These are phyloP conservation scores for Sogatella furcifera DNA, from an alignment of 1,140 invertebrate species.

Conservation along the genomic window DNA sequence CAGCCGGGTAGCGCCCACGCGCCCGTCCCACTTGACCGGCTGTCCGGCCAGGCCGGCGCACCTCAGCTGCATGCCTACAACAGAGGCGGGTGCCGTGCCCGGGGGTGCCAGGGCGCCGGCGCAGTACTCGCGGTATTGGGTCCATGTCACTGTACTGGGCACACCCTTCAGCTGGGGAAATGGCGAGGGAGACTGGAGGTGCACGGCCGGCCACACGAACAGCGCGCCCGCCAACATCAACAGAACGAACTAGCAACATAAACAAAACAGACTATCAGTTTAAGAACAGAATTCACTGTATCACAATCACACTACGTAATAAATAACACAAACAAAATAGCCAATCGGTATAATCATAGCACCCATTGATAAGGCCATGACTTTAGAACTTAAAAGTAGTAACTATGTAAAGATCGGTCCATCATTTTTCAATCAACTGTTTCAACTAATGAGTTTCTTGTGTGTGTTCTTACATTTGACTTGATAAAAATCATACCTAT, in stretches of 20 bases:
- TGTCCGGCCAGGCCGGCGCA: slow-evolving; percentile 55
- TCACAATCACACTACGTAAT: no score
- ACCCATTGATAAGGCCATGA: no score
- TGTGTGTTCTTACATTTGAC: no score
- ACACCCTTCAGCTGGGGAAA: slow-evolving; percentile 22
- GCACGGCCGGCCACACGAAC: slow-evolving; percentile 18
- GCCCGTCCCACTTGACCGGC: slow-evolving; percentile 58
- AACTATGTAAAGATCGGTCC: no score
- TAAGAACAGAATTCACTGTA: no score
- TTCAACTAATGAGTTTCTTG: no score
- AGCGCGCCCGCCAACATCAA: slow-evolving; percentile 27
- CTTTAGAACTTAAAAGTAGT: no score
- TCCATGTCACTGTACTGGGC: slow-evolving; percentile 41
- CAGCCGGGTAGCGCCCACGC: slow-evolving; percentile 51
- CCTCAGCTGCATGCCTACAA: slow-evolving; percentile 31
- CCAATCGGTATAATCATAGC: no score
- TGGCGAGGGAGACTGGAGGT: slow-evolving; percentile 12
- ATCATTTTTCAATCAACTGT: no score
- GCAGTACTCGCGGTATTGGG: slow-evolving; percentile 59
- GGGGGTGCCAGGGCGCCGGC: slow-evolving; percentile 54
- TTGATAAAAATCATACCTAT: no score
- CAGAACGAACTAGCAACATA: slow-evolving; percentile 14
- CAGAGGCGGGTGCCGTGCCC: slow-evolving; percentile 35
- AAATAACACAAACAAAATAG: no score
- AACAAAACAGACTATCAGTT: no score